Base-by-base conservation (phyloP, 2,113 vertebrate genomes). In the Leptosomus discolor region DNA sequence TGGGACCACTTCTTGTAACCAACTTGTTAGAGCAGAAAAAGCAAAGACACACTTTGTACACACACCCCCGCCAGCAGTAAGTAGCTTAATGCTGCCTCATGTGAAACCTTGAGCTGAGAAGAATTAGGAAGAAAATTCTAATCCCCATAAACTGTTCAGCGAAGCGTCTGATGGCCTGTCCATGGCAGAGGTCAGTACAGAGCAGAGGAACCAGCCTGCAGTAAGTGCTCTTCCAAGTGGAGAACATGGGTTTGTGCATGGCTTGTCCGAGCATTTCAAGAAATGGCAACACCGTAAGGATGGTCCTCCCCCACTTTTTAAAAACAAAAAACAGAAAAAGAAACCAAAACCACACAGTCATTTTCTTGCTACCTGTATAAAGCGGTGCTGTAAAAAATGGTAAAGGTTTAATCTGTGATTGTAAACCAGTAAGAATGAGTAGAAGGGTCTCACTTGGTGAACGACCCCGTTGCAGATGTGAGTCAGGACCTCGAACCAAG, bases 251-350 rank as follows among this genome's bases (percentile, higher is more conserved):
- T 54, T 73, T 60, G 15, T 15, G 32, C 18, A 8, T 4, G 24
- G 43, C 57, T 63, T 82, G 10, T 21, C 58, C 39, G 63, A 76
- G 45, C 26, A 16, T 12, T 74, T 34, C 18, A 58, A 67, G 43
- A 43, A 87, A 67, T 7, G 23, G 5, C 70, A 39, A 43, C 39
- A 17, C 51, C 34, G 21, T 29, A 37, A 78, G 36, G 46, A 22
- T 26, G 8, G 27, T 71, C 15, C 1, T 6, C 7, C 13, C 6
- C 2, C 1, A 6, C 7, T 15, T 13, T 39, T 57, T 27, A 0
- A 41, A 64, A 11, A 43, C 6, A 57, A 22, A 9, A 84, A 50
- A 13, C 5, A 29, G 48, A 11, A 3, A 12, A 26, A 29, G 56
- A 37, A 20, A 17, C 15, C 2, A 14, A 65, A 78, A 22, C n/a